These are phyloP conservation scores for Temnothorax nylanderi DNA, from an alignment of 1,140 invertebrate species.

Conservation along the genomic window DNA sequence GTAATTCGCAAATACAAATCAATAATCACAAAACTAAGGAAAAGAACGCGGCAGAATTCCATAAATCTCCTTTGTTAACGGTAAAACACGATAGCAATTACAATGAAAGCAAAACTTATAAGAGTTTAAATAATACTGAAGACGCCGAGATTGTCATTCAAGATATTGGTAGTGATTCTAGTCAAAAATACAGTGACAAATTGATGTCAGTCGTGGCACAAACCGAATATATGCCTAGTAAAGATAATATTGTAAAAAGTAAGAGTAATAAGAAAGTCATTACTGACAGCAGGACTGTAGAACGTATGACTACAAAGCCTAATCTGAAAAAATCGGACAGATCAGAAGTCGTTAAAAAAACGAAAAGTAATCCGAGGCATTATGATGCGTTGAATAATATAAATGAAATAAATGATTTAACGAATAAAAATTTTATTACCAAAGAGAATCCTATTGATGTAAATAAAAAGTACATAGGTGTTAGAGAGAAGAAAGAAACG, in stretches of 20 bases:
- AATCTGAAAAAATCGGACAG: constrained; percentile 8
- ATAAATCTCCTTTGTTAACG: constrained; percentile 22
- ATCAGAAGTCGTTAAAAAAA: not conserved
- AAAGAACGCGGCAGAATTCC: not conserved
- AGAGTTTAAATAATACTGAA: not conserved
- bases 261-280: not conserved
- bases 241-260: not conserved
- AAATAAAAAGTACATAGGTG: constrained; percentile 10
- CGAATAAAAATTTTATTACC: not conserved
- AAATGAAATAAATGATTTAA: not conserved
- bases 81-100: constrained; percentile 4
- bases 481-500: constrained; percentile 4
- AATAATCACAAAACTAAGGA: constrained; percentile 23
- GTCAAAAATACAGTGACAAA: constrained; percentile 46
- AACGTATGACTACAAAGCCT: not conserved
- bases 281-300: not conserved
- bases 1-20: constrained; percentile 65
- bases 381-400: not conserved
- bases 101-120: constrained; percentile 8
- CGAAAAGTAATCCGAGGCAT: not conserved
- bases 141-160: constrained; percentile 17
- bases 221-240: not conserved
- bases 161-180: constrained; percentile 68
- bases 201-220: not conserved
- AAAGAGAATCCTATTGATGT: constrained; percentile 16